Percentiles rank a stretch among this genome's conserved stretches.
phyloP scores from a whole-genome alignment of 2,888 invertebrate genomes.

The Luperina testacea region DNA sequence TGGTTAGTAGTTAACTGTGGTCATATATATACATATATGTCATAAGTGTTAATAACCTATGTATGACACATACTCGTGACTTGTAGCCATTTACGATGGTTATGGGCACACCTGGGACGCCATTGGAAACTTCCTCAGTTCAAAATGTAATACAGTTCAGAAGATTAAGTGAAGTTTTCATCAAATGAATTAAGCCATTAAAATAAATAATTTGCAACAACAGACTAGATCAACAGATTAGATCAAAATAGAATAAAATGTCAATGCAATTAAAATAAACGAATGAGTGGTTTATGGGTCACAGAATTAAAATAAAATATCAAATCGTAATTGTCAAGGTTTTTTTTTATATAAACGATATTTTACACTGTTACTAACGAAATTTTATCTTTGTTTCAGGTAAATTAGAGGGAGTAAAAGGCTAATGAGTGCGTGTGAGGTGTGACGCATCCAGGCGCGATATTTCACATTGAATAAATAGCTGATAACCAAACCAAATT shows the following conservation, averaged over 20 bases:
- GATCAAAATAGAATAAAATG: neutral
- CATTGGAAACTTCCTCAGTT: slow-evolving; percentile 24
- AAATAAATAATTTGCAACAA: too few relatives aligned
- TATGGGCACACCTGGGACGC: neutral
- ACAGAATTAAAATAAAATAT: too few relatives aligned
- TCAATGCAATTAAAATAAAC: neutral
- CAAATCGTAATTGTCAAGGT: neutral
- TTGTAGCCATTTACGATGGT: neutral
- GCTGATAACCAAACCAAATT: neutral
- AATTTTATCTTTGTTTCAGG: slow-evolving; percentile 65
- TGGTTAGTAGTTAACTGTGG: neutral
- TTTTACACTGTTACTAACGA: slow-evolving; percentile 18
- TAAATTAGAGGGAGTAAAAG: slow-evolving; percentile 35
- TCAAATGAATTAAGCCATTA: slow-evolving; percentile 1
- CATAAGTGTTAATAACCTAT: slow-evolving; percentile 33
- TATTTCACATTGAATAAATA: neutral
- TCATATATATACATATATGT: neutral
- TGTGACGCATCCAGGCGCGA: neutral
- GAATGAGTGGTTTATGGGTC: too few relatives aligned
- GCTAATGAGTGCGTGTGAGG: neutral
- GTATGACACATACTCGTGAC: slow-evolving; percentile 30
- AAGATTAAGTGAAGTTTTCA: slow-evolving; percentile 2
- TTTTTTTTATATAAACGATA: neutral
- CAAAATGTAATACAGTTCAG: slow-evolving; percentile 3
- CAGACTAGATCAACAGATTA: too few relatives aligned